These are phyloP conservation scores for Rosalia funebris DNA, from an alignment of 2,888 invertebrate genomes.

Conservation along the genomic window DNA sequence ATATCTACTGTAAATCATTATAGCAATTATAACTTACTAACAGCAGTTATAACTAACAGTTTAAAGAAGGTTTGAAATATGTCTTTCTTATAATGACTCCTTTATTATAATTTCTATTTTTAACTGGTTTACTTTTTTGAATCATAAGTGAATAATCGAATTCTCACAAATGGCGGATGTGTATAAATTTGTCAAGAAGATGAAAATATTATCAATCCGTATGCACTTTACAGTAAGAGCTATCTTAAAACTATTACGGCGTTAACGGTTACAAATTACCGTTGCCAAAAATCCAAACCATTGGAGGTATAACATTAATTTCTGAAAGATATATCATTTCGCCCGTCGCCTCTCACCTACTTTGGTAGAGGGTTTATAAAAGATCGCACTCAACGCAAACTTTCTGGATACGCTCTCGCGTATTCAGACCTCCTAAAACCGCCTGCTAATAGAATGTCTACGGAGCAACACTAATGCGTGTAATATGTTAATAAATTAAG, in stretches of 20 bases:
- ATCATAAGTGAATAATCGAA: no score
- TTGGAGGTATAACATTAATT: slow-evolving; percentile 7
- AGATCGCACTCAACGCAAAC: slow-evolving; percentile 11
- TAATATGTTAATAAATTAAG: slow-evolving; percentile 43
- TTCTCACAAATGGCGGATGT: no score
- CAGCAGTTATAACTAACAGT: no score
- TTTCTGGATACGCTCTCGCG: neutral
- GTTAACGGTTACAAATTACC: slow-evolving; percentile 8
- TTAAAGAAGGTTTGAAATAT: no score
- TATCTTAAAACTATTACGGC: neutral
- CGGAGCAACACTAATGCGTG: slow-evolving; percentile 29
- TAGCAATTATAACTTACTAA: no score
- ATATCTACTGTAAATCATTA: no score
- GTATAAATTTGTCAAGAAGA: no score
- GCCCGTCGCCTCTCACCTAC: slow-evolving; percentile 10
- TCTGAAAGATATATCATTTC: slow-evolving; percentile 7
- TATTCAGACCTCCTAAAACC: neutral
- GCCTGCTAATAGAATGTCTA: slow-evolving; percentile 21
- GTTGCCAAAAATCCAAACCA: neutral
- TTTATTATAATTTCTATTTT: no score
- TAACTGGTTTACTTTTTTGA: no score
- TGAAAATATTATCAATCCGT: no score
- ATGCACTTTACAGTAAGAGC: no score
- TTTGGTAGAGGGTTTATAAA: slow-evolving; percentile 5
- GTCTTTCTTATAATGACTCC: no score